phyloP scores from a whole-genome alignment of 2,888 invertebrate species.

The Euproctis similis region DNA sequence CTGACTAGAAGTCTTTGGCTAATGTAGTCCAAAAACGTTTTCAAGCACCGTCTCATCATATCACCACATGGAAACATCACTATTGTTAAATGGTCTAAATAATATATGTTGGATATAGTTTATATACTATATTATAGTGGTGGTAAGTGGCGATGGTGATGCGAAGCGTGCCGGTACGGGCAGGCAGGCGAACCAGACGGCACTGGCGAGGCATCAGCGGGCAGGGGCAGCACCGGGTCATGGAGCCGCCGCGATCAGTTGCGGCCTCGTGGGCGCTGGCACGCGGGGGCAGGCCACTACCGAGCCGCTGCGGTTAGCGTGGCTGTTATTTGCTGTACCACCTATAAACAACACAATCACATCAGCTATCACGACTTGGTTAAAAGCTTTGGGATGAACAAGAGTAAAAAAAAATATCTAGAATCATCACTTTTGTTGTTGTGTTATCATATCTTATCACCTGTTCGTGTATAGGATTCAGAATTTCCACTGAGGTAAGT shows the following conservation, averaged over 20 bases:
- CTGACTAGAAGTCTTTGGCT: slow-evolving; percentile 28
- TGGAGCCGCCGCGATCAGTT: slow-evolving; percentile 66
- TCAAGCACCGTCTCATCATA: slow-evolving; percentile 8
- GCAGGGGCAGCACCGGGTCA: slow-evolving; percentile 58
- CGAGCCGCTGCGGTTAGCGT: slow-evolving; percentile 57
- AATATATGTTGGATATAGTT: not conserved
- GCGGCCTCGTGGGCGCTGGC: slow-evolving; percentile 61
- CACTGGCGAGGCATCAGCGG: slow-evolving; percentile 59
- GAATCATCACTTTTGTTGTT: no score
- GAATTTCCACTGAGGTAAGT: no score
- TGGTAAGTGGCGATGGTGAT: slow-evolving; percentile 35
- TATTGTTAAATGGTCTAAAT: not conserved
- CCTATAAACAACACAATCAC: slow-evolving; percentile 45
- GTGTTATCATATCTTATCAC: no score
- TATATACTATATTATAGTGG: slow-evolving; percentile 31
- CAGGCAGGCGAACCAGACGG: slow-evolving; percentile 59
- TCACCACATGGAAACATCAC: slow-evolving; percentile 5
- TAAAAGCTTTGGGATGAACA: no score
- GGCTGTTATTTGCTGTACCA: slow-evolving; percentile 49
- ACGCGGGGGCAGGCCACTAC: slow-evolving; percentile 81
- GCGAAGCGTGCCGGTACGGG: slow-evolving; percentile 45
- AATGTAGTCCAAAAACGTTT: slow-evolving; percentile 9
- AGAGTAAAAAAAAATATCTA: no score
- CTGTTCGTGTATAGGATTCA: no score
- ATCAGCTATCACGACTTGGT: no score